Evolutionary conservation across 2,797 vertebrate species (phyloP), one percentile per base, ranked within the genome.

Genomic region (Pelobates cultripes): DNA sequence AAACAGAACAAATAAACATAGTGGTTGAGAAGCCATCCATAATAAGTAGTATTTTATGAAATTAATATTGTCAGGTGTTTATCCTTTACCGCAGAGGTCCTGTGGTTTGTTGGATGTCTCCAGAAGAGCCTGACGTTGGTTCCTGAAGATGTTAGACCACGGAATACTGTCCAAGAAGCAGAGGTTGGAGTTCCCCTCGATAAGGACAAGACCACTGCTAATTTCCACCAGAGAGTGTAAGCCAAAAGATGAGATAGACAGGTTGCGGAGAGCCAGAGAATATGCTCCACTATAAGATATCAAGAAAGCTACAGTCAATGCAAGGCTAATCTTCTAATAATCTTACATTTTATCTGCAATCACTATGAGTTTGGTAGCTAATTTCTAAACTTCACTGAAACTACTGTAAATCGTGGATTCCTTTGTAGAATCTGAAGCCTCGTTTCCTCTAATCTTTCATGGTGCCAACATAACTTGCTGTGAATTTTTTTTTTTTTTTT

Each of bases 161-260:
- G 94, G 95, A 75, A 97, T 89, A 3, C 94, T 95, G 77, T 88
- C 89, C 9, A 94, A 93, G 87, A 97, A 97, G 89, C 98, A 99
- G 82, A 99, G 93, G 80, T 86, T 91, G 40, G 93, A 84, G 82
- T 98, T 99, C 88, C 92, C 95, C 89, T 97, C 93, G 82, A 99
- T 66, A 15, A 99, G 93, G 14, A 96, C 95, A 90, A 99, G 90
- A 40, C 98, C 97, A 0, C 96, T 97, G 79, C 96, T 96, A 89
- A 99, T 89, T 43, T 96, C 96, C 69, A 87, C 93, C 73, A 99
- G 90, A 0, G 97, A 97, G 5, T 96, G 96, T 40, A 99, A 88
- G 75, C 97, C 96, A 41, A 99, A 92, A 45, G 93, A 97, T 79
- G 88, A 85, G 85, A 99, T 95, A 80, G 90, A 87, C 72, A 98